Conservation (phyloP, 1,140 invertebrate species). For the Pygmarrhopalites habei region DNA sequence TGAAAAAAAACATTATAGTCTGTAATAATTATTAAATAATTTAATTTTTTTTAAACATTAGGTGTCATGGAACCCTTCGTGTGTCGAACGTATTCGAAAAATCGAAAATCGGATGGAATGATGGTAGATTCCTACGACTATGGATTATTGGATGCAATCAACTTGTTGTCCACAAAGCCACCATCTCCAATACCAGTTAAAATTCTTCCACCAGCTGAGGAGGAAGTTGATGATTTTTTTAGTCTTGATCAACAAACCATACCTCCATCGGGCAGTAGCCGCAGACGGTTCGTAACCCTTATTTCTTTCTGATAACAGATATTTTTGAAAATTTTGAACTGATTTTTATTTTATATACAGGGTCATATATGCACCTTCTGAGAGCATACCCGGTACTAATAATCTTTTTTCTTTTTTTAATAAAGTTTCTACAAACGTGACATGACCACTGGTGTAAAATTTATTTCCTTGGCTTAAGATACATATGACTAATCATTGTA, state of each 20-base stretch:
- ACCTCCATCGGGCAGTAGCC: slow-evolving; percentile 37
- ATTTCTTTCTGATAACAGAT: slow-evolving; percentile 38
- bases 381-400: neutral
- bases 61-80: no score
- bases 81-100: no score
- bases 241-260: slow-evolving; percentile 27
- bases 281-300: no score
- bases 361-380: neutral
- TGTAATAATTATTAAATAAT: no score
- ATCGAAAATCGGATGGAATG: no score
- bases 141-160: slow-evolving; percentile 37
- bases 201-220: slow-evolving; percentile 22
- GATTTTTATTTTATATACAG: neutral
- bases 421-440: neutral
- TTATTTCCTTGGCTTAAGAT: no score
- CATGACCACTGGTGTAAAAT: no score
- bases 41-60: no score
- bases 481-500: slow-evolving; percentile 4
- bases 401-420: slow-evolving; percentile 6
- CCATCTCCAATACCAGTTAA: slow-evolving; percentile 26
- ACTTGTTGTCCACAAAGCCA: slow-evolving; percentile 34
- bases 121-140: slow-evolving; percentile 24
- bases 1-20: no score
- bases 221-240: slow-evolving; percentile 14
- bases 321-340: neutral